Evolutionary conservation across 2,888 invertebrate genomes (phyloP).

Genomic region (Heliconius hortense): DNA sequence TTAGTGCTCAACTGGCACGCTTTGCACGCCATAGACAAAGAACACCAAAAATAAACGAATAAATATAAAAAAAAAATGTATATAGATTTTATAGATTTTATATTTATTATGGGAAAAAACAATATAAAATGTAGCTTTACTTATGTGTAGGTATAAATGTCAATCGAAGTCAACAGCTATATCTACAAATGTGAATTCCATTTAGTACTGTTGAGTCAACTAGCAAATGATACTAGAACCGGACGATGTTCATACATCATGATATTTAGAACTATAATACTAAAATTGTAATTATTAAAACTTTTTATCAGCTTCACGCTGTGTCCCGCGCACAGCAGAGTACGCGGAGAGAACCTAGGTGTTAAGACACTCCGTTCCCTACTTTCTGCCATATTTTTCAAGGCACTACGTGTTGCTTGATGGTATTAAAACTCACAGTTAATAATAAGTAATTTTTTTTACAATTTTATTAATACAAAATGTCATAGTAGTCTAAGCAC

Average conservation of each 20-base stretch:
- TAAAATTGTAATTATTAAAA: not conserved
- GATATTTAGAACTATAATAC: not conserved
- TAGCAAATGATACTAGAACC: not conserved
- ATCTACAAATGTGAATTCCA: no score
- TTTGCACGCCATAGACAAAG: no score
- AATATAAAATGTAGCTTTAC: no score
- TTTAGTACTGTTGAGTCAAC: no score
- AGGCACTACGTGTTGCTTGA: not conserved
- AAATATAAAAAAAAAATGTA: no score
- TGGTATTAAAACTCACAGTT: not conserved
- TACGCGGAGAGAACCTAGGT: not conserved
- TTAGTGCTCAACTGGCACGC: no score
- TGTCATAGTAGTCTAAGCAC: conserved; percentile 26
- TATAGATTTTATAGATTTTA: no score
- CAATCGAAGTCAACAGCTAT: not conserved
- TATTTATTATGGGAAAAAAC: no score
- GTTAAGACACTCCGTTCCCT: not conserved
- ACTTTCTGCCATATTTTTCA: not conserved
- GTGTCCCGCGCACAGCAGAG: not conserved
- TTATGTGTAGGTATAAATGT: not conserved
- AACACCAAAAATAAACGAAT: no score
- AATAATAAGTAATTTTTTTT: not conserved
- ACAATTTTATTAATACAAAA: conserved; percentile 22
- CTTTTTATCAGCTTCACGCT: not conserved
- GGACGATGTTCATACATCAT: not conserved